phyloP scores from a whole-genome alignment of 2,797 vertebrate genomes.

The Microhierax caerulescens region DNA sequence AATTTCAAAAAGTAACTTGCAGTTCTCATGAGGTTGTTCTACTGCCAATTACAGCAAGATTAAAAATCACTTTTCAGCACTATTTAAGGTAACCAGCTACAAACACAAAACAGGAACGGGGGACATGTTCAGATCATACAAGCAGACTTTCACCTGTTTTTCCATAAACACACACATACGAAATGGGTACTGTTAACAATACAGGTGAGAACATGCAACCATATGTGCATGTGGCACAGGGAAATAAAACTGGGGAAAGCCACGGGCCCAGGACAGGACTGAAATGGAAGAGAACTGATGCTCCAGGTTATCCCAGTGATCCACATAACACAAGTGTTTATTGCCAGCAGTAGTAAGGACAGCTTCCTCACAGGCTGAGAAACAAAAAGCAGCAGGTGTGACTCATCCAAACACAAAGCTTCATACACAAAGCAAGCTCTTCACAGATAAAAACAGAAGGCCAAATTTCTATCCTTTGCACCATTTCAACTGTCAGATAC shows the following conservation, averaged over 20 bases:
- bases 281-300: neutral
- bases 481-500: neutral
- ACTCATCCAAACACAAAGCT: neutral
- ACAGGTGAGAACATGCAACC: neutral
- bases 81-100: neutral
- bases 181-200: neutral
- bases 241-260: neutral
- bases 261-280: neutral
- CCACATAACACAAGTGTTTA: neutral
- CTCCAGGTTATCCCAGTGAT: neutral
- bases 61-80: neutral
- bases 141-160: neutral
- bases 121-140: neutral
- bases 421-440: neutral
- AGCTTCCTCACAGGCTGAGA: neutral
- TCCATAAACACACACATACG: neutral
- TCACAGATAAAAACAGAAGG: neutral
- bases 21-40: neutral
- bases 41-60: neutral
- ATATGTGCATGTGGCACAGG: neutral
- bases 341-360: neutral
- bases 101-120: neutral
- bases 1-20: neutral
- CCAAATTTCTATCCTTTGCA: neutral
- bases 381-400: neutral